Base-by-base conservation (phyloP, 1,140 invertebrate species). In the Aricia agestis region DNA sequence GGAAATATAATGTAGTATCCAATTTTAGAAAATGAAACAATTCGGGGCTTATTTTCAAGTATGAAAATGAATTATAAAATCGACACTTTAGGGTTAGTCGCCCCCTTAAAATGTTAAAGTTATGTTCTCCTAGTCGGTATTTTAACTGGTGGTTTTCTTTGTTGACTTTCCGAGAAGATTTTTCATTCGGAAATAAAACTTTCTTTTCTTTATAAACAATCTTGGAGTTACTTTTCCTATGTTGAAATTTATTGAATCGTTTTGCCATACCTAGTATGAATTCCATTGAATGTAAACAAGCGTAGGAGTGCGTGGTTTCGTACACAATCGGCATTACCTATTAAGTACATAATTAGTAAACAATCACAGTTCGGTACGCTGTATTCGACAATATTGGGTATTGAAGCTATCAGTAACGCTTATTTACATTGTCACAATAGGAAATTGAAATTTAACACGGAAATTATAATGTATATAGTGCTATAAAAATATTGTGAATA, bases 271-370 rank as follows among this genome's bases (percentile, higher is more conserved):
- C 10, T 13, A 52, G 3, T 52, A 52, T 36, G 13, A 52, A 52
- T 13, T 52, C 45, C 9, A 52, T 5, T 52, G 3, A 52, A 52
- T 52, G 45, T 15, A 52, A 52, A 52, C 45, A 52, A 52, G 45
- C 45, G 45, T 52, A 15, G 13, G 45, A 13, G 3, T 18, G 17
- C 58, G 6, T 78, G 25, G 36, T 70, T 76, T 69, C 36, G 76
- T 81, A 65, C 82, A 80, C 10, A 78, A 41, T 9, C 78, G 71
- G 15, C 65, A 68, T 7, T 77, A 76, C 1, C 79, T 80, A 25
- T 80, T 79, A 11, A 82, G 41, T 9, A 77, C 45, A 52, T 15
- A 52, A 52, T 52, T 52, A 52, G 6, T 52, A 13, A 52, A 52
- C 45, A 52, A 52, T 52, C 45, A 52, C 36, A 52, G 45, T 9